Percentiles rank a stretch among this genome's conserved stretches.
These are phyloP conservation scores for Drosophila meridiana DNA, from an alignment of 2,888 invertebrate species.

Conservation along the genomic window DNA sequence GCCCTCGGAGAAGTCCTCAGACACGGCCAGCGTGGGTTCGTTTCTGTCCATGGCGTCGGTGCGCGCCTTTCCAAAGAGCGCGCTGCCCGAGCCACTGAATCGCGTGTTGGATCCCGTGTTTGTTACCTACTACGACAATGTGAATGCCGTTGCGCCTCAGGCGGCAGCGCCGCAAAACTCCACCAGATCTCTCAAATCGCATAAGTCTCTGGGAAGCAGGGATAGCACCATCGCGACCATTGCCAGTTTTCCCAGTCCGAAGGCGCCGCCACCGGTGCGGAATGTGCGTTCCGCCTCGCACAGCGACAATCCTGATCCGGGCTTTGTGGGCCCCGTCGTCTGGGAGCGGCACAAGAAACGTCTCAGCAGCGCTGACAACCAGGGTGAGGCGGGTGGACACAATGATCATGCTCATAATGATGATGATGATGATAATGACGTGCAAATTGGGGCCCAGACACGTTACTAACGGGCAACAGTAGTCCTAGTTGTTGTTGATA, in stretches of 20 bases:
- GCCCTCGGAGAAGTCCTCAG: constrained; percentile 82
- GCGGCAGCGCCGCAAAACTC: constrained; percentile 42
- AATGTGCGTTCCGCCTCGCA: constrained; percentile 87
- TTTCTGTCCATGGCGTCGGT: constrained; percentile 95
- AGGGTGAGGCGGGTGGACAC: constrained; percentile 72
- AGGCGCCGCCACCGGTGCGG: constrained; percentile 72
- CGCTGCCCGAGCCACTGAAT: constrained; percentile 91
- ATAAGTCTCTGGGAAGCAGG: constrained; percentile 58
- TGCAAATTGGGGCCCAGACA: constrained; percentile 68
- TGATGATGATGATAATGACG: constrained; percentile 66
- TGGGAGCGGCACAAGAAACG: constrained; percentile 92
- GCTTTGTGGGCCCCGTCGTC: constrained; percentile 92
- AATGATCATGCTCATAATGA: constrained; percentile 54
- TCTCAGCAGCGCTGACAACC: constrained; percentile 82
- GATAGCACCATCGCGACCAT: constrained; percentile 74
- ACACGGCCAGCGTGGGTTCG: constrained; percentile 89
- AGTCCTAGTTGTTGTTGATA: constrained; percentile 59
- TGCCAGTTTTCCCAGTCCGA: constrained; percentile 80
- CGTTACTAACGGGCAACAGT: constrained; percentile 73
- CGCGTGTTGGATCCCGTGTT: constrained; percentile 92
- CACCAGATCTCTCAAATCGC: constrained; percentile 62
- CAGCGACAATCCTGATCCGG: constrained; percentile 92
- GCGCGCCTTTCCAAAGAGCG: constrained; percentile 92
- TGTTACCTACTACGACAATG: constrained; percentile 89
- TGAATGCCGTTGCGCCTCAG: constrained; percentile 76